Base-by-base conservation (phyloP, 2,797 vertebrate genomes). In the Eupleurogrammus muticus region DNA sequence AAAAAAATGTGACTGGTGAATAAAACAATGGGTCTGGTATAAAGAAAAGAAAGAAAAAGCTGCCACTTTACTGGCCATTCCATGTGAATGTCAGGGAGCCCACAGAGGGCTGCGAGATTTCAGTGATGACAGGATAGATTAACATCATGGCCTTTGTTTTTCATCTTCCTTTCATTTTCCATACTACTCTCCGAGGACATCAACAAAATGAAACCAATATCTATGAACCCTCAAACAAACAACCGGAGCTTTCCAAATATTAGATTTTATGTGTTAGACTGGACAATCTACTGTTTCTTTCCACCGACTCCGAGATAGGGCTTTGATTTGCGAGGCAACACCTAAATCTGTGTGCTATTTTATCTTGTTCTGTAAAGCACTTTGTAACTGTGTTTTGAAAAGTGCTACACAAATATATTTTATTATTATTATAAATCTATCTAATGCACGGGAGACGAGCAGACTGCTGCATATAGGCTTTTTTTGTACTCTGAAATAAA, bases 51-150 rank as follows among this genome's bases (percentile, higher is more conserved):
- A 36, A 36, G 9, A 11, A 36, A 36, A n/a, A 93, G 93, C 90
- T 93, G 91, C 82, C 89, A 90, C 87, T 93, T 92, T 90, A 72
- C 86, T 70, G 87, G 80, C 70, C 79, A 75, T 92, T 92, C 88
- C 71, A 82, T 90, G 69, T 24, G 82, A 90, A 85, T 90, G 91
- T 88, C 87, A 84, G 69, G 40, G 73, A 80, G 58, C 66, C 70
- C 65, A 38, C 58, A 51, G 75, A 84, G 74, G 86, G 80, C 82
- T 65, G 65, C 40, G 55, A 84, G 80, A 86, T 73, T 84, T 90
- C 91, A 84, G 78, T 36, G 83, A 90, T 85, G 90, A 86, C 89
- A 90, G 81, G 70, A 88, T 67, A 80, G 85, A 90, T 93, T 91
- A 93, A 84, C 89, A 89, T 92, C 77, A 88, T 40, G 40, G 82